Evolutionary conservation across 2,113 vertebrate species (phyloP).

Genomic region (Neomonachus schauinslandi): DNA sequence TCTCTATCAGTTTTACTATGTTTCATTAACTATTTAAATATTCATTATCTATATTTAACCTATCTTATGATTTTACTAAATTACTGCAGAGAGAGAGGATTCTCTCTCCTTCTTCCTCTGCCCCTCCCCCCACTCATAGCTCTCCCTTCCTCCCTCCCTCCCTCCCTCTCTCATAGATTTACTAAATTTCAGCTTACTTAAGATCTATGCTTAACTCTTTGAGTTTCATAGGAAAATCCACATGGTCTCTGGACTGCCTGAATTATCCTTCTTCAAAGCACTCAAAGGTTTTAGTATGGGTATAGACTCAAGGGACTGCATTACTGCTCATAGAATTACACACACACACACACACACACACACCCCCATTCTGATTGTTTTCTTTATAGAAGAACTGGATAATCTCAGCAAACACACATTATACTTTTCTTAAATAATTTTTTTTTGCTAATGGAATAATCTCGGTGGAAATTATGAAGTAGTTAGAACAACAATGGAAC

Average conservation of each 20-base stretch:
- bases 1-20: no score
- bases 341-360: neutral
- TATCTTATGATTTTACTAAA: neutral
- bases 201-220: neutral
- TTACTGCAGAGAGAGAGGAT: no score
- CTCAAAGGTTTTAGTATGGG: neutral
- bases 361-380: neutral
- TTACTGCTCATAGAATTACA: neutral
- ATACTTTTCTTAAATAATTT: neutral
- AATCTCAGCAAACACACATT: neutral
- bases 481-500: neutral
- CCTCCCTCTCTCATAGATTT: no score
- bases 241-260: neutral
- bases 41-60: neutral
- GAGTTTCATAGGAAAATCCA: neutral
- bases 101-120: no score
- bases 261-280: neutral
- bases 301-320: neutral
- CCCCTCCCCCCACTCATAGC: no score
- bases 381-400: neutral
- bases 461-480: neutral
- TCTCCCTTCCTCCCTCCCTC: no score
- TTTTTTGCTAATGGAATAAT: neutral
- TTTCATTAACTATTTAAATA: neutral
- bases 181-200: no score